Base-by-base conservation (phyloP, 2,797 vertebrate species). In the Diplodus sargus region DNA sequence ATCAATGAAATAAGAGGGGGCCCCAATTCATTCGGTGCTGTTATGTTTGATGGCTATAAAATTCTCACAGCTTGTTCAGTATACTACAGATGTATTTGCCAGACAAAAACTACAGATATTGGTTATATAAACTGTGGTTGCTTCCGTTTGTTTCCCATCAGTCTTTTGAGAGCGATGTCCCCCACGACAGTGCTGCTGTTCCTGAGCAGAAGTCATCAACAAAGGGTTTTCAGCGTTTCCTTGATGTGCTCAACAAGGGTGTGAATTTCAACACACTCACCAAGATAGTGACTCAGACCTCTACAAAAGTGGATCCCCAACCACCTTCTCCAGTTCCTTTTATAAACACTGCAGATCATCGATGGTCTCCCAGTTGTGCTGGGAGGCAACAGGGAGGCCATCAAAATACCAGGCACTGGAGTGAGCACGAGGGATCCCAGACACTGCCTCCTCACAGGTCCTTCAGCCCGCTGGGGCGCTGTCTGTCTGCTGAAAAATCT, bases 171-270 rank as follows among this genome's bases (percentile, higher is more conserved):
- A 58, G 43, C 1, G 73, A 88, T 7, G 65, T 57, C 54, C 7
- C 53, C 69, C 22, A 59, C 13, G 73, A 72, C 23, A 65, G 45
- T 0, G 54, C 76, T 10, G 43, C 68, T 12, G 43, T 23, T 78
- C 43, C 71, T 39, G 81, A 77, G 28, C 73, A 67, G 66, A 88
- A 58, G 34, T 69, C 71, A 16, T 70, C 78, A 2, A 25, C 79
- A 4, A 82, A 76, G 51, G 94, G 94, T 42, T 94, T 94, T 79
- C 92, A 93, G 70, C 92, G 90, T 58, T 94, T 94, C 84, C 93
- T 94, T 0, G 78, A 92, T 10, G 84, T 94, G 42, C 94, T 94
- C 75, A 94, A 94, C 85, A 91, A 88, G 72, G 94, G 94, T 1
- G 93, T 94, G 71, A 91, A 94, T 20, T 85, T 94, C 0, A 76